Base-by-base conservation (phyloP, 2,113 vertebrate species). In the Neogale vison region DNA sequence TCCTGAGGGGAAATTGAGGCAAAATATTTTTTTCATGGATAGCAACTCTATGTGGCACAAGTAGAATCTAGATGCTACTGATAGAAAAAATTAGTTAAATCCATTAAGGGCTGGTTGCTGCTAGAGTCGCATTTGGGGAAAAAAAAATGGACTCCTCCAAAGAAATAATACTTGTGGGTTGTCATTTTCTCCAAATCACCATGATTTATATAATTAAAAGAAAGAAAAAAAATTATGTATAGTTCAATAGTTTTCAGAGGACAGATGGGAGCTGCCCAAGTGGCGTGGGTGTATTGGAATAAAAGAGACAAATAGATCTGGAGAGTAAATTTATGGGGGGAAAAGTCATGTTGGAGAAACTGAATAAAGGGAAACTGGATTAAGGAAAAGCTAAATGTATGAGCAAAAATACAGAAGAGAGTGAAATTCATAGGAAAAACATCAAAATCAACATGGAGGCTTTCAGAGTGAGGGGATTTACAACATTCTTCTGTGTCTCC, bases 161-260 rank as follows among this genome's bases (percentile, higher is more conserved):
- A 77, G 67, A 29, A 67, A 63, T 8, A 72, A 84, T 90, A 6
- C 50, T 61, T 80, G 18, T 92, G 80, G 52, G 87, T 59, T 63
- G 57, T 7, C 4, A 23, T 85, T 95, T 96, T 92, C 86, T 80
- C 77, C 59, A 84, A 96, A 69, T 96, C 74, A 79, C 42, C 42
- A 67, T 79, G 18, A 79, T 92, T 93, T 88, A 63, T 26, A 71
- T 88, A 95, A 92, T 74, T 87, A 59, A 61, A n/a, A 12, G 71
- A 77, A 88, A 69, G 20, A 65, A 8, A 42, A 77, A 34, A 79
- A 17, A 9, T 12, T 74, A 59, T 80, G 72, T 80, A 18, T 50
- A 88, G 29, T 92, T 97, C 52, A 94, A 0, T 57, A 26, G 17
- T 52, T 61, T 96, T 95, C 21, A 63, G 50, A 63, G 45, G 39